Evolutionary conservation across 2,113 vertebrate genomes (phyloP), one percentile per base, ranked within the genome.

Genomic region (Psittacula cyanocephala): DNA sequence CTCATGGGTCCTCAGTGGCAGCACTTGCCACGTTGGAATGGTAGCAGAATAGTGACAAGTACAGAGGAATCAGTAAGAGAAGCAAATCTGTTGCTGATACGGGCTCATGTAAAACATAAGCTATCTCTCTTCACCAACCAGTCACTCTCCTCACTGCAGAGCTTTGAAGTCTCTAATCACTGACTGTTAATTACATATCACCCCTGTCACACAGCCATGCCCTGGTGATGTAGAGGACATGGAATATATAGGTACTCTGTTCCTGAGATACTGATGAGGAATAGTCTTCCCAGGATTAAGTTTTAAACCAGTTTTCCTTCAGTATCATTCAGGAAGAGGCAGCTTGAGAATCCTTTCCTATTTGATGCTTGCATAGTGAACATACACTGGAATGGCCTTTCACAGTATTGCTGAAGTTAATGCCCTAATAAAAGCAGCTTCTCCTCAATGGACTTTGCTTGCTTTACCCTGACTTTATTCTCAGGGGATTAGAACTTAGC

Each of bases 391-490:
- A 53, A 44, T 0, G 2, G n/a, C 47, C 6, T 81, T 69, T 71
- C 35, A 77, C 35, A 33, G 69, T 7, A 10, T 10, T 1, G 3
- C n/a, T 72, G 37, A 81, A 69, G 27, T 69, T 69, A 79, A 82
- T 52, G 44, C 49, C 44, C 52, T 76, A 31, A 29, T 50, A 39
- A 57, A 87, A 82, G 6, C 39, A 81, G 18, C n/a, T 79, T 55
- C 64, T 81, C 10, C n/a, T 89, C 37, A 33, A 5, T 20, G 23
- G 49, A 17, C 20, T 69, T 65, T 27, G 25, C 72, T 89, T 89
- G n/a, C n/a, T 91, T 76, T 94, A 87, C 22, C 47, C 39, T 88
- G 78, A 39, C 67, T 65, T 91, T 70, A 57, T 86, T 85, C 92
- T 72, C 60, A 84, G 37, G 18, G n/a, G 69, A 55, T 79, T 81